phyloP scores from a whole-genome alignment of 2,113 vertebrate species.

The Gambusia holbrooki region DNA sequence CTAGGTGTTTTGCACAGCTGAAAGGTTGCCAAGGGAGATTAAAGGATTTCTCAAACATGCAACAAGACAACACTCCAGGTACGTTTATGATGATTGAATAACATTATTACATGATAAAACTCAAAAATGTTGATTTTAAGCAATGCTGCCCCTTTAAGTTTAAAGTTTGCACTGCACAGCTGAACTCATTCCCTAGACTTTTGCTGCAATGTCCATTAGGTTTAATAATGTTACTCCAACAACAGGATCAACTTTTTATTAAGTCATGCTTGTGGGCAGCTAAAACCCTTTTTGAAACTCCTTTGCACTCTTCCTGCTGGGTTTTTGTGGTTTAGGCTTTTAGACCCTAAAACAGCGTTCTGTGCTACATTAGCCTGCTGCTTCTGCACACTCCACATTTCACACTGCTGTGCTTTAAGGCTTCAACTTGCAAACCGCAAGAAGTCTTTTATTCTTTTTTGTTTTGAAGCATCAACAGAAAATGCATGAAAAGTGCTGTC shows the following conservation, averaged over 20 bases:
- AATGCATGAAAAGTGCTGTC: constrained; percentile 1
- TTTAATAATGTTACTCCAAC: neutral
- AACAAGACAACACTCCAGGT: too few species aligned
- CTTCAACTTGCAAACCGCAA: constrained; percentile 37
- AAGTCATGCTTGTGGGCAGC: neutral
- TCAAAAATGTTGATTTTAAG: too few species aligned
- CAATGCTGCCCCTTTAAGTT: neutral
- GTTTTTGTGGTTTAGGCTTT: constrained; percentile 7
- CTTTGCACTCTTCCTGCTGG: neutral
- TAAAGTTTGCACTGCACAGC: neutral
- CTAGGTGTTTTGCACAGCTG: too few species aligned
- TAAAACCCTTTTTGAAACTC: neutral
- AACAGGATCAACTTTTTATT: neutral
- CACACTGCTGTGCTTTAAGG: constrained; percentile 9
- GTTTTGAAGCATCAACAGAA: constrained; percentile 29
- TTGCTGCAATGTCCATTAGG: neutral
- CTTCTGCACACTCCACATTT: constrained; percentile 6
- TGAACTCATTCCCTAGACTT: neutral
- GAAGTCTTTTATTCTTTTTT: constrained; percentile 25
- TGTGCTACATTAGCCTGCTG: constrained; percentile 8
- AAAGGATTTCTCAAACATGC: too few species aligned
- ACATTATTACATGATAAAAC: too few species aligned
- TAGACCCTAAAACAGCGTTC: neutral
- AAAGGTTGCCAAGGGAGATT: too few species aligned
- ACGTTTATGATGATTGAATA: too few species aligned